phyloP scores from a whole-genome alignment of 2,113 vertebrate genomes.

The Halichoeres trimaculatus region DNA sequence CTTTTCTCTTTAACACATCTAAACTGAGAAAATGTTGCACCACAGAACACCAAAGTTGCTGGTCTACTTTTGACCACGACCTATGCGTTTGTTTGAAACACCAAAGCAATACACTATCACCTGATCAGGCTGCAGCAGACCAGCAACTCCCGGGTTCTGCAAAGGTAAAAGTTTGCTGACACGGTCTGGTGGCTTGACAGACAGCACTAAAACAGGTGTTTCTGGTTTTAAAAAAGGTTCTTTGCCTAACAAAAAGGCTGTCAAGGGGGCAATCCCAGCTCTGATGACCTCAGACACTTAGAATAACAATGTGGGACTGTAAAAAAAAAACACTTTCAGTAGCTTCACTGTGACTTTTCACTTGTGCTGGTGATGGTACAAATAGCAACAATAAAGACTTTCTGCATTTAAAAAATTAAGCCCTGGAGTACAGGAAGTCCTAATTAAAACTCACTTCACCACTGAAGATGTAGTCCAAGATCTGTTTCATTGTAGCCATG shows the following conservation, averaged over 20 bases:
- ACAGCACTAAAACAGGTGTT: neutral
- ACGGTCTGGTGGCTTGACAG: neutral
- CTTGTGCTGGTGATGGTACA: neutral
- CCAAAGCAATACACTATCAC: neutral
- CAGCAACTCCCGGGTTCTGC: neutral
- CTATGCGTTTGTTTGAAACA: neutral
- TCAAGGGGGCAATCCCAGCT: neutral
- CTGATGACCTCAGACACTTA: neutral
- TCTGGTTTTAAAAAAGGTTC: neutral
- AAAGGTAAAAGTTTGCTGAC: neutral
- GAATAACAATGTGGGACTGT: too few relatives aligned
- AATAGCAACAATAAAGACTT: neutral
- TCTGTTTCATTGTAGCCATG: conserved; percentile 95
- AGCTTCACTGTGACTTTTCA: too few relatives aligned
- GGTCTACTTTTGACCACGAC: neutral
- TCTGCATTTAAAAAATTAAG: neutral
- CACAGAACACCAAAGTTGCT: neutral
- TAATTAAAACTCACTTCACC: conserved; percentile 87
- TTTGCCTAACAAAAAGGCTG: neutral
- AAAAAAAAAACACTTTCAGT: neutral
- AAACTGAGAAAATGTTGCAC: too few relatives aligned
- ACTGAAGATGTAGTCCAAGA: conserved; percentile 97
- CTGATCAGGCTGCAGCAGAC: neutral
- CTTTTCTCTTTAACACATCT: too few relatives aligned
- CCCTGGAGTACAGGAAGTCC: neutral